Base-by-base conservation (phyloP, 2,797 vertebrate species). In the Spheniscus humboldti region DNA sequence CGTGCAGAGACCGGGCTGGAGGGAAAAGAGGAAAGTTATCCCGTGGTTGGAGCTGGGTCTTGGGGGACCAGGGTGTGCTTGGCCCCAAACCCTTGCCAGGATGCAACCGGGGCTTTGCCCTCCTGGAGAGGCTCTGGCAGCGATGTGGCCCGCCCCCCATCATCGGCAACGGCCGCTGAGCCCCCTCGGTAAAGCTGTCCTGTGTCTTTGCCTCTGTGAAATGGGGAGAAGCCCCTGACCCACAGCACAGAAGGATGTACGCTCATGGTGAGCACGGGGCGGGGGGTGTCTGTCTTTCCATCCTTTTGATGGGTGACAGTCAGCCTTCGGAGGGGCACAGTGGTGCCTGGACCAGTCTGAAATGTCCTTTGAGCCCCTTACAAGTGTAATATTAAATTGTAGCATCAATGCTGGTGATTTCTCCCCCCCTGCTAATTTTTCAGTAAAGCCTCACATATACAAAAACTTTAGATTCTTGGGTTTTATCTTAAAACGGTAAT, bases 1-100 rank as follows among this genome's bases (percentile, higher is more conserved):
- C 2, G 6, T 2, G 4, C 7, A 0, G 52, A n/a, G 33, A 28
- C 9, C 1, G 4, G 23, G 22, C 39, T 13, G 63, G 15, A 13
- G 25, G 67, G 30, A 20, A 16, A 50, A 15, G 30, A 35, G 43
- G 33, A 3, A 15, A 13, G 5, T 27, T 15, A 22, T 19, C 27
- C 59, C 16, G 0, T 7, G 28, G 7, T 1, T 35, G 76, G 78
- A 37, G 63, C 7, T 25, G 71, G 55, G 10, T 0, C 31, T 56
- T 8, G 56, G 77, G 71, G 17, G 7, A 30, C 16, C 2, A 10
- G 57, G 39, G 4, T 14, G 30, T 53, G 22, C 52, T 71, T 23
- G 75, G 41, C 33, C 47, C 60, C 33, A 15, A 9, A 6, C 15
- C 30, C 33, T 22, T 5, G 5, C 57, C 24, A 28, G 77, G 62